Evolutionary conservation across 2,888 invertebrate species (phyloP), one percentile per base, ranked within the genome.

Genomic region (Leptinotarsa peninsularis): DNA sequence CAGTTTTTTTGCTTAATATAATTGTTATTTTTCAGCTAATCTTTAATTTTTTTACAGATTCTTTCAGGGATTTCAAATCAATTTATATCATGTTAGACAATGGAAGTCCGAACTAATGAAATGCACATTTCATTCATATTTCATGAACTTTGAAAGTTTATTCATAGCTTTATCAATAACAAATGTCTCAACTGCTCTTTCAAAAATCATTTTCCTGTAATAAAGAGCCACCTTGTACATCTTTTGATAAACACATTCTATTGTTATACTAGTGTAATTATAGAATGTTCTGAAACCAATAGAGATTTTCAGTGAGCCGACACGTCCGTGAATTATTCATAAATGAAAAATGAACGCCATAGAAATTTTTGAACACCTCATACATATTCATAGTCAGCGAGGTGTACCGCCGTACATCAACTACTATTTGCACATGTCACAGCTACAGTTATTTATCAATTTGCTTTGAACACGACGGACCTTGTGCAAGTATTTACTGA

Each of bases 371-470:
- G 70, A 70, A 58, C 58, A 70, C 70, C 56, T 70, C 70, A 70
- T 70, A 58, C 70, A 70, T 70, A 70, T 70, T 70, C 70, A 70
- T 70, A 49, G 70, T 21, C 70, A 70, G 58, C 23, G 56, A 56
- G 33, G n/a, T 15, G 54, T 18, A 56, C 56, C 18, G 69, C 58
- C 70, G 70, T 70, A 49, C 56, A 70, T 70, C 70, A 49, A 58
- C 70, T 43, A 70, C 70, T 58, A 70, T 70, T 70, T 70, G 70
- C 70, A 70, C 70, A 70, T 70, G 70, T 58, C 70, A 58, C 58
- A 50, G 43, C 56, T 60, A 70, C 70, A 70, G 70, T 70, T 70
- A 70, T 58, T 58, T 70, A 70, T 70, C 58, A 49, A 70, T 63
- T 63, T 63, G 63, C 63, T 63, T 27, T 43, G 63, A 63, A 63